Conservation (phyloP, 2,797 vertebrate species). For the Hoplostethus mediterraneus region DNA sequence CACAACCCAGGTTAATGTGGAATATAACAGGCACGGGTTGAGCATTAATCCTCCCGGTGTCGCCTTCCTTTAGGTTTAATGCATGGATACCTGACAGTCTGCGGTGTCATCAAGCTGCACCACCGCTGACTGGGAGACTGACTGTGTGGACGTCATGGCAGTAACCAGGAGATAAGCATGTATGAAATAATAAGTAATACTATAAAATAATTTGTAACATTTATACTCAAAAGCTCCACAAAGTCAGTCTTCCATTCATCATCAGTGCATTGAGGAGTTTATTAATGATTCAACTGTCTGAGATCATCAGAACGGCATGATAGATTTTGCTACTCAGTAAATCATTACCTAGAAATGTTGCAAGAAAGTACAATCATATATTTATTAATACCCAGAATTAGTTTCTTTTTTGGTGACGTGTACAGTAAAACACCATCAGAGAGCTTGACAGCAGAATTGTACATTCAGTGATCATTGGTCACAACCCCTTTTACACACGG, state of each 20-base stretch:
- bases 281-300: too few relatives aligned
- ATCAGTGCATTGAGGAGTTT: too few relatives aligned
- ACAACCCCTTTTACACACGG: constrained; percentile 38
- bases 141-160: too few relatives aligned
- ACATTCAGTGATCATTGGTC: constrained; percentile 72
- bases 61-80: background rate
- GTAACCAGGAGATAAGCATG: too few relatives aligned
- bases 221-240: too few relatives aligned
- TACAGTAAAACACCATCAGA: constrained; percentile 40
- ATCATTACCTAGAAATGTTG: constrained; percentile 16
- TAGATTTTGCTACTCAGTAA: constrained; percentile 24
- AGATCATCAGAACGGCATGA: background rate
- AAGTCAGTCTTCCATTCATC: too few relatives aligned
- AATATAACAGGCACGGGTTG: background rate
- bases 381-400: constrained; percentile 59
- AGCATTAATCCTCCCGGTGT: background rate
- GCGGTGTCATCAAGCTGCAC: too few relatives aligned
- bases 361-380: constrained; percentile 38
- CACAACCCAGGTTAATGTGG: background rate
- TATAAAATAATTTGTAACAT: too few relatives aligned
- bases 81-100: too few relatives aligned
- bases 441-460: constrained; percentile 49
- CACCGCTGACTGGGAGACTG: too few relatives aligned
- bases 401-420: constrained; percentile 48
- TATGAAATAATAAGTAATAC: too few relatives aligned